A percentile compares a stretch with the other conserved stretches of the same genome.
Conservation (phyloP, 2,888 invertebrate genomes). For the Matsumyia berberina region DNA sequence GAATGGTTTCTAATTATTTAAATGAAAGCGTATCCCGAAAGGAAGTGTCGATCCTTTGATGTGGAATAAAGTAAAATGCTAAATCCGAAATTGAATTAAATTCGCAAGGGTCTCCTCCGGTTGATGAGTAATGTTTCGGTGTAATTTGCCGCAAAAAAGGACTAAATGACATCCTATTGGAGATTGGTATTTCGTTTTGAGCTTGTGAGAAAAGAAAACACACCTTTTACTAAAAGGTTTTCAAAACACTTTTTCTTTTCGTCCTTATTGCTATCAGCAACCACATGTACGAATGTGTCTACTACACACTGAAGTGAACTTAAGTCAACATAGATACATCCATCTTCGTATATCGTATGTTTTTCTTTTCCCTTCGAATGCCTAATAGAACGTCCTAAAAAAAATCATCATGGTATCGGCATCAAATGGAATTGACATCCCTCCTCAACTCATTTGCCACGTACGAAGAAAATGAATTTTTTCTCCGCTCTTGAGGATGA, state of each 20-base stretch:
- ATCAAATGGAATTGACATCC: conserved; percentile 56
- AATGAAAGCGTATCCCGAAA: not conserved
- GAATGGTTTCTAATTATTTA: conserved; percentile 8
- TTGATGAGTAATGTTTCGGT: conserved; percentile 2
- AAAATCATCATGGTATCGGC: conserved; percentile 43
- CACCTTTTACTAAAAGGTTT: conserved; percentile 34
- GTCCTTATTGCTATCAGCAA: not conserved
- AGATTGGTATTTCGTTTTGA: not conserved
- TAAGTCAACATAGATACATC: conserved; percentile 13
- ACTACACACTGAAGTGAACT: not conserved
- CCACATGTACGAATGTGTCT: not conserved
- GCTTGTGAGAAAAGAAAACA: conserved; percentile 5
- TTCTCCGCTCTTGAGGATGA: not conserved
- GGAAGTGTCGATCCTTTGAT: conserved; percentile 12
- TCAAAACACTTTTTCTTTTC: conserved; percentile 20
- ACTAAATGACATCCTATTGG: conserved; percentile 26
- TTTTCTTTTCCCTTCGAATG: not conserved
- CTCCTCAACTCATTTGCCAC: conserved; percentile 39
- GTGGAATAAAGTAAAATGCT: conserved; percentile 1
- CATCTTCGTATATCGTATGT: not conserved
- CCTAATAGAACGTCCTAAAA: conserved; percentile 30
- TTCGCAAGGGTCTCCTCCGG: not conserved
- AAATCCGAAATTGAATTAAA: conserved; percentile 1
- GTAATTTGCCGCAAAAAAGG: conserved; percentile 6
- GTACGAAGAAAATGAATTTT: conserved; percentile 36